phyloP scores from a whole-genome alignment of 2,888 invertebrate genomes.

The Rhyacophila evoluta region DNA sequence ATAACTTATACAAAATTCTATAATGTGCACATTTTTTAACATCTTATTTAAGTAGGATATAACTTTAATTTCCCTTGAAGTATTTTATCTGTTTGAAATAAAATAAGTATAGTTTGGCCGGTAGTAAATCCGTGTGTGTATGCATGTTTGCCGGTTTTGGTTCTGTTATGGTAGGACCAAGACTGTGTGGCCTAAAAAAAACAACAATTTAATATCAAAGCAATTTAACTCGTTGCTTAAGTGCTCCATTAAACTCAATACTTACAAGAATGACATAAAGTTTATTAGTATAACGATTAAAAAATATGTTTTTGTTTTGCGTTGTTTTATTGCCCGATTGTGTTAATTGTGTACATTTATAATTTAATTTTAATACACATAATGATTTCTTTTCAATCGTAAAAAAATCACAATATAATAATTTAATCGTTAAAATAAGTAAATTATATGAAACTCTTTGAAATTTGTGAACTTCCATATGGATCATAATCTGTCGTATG shows the following conservation, averaged over 20 bases:
- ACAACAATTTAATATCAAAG: slow-evolving; percentile 20
- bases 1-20: no score
- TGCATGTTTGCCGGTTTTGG: background rate
- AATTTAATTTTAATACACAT: background rate
- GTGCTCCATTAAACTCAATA: slow-evolving; percentile 24
- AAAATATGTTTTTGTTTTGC: slow-evolving; percentile 15
- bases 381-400: background rate
- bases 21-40: no score
- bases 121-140: background rate
- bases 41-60: no score
- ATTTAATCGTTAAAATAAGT: no score
- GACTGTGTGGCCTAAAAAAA: slow-evolving; percentile 18
- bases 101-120: no score
- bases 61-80: no score
- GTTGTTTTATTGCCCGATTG: background rate
- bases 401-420: no score
- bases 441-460: no score
- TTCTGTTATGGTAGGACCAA: background rate
- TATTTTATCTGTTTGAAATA: no score
- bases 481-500: no score
- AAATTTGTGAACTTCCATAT: no score
- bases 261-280: slow-evolving; percentile 24
- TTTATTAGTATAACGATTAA: background rate
- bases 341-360: background rate
- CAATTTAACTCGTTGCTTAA: slow-evolving; percentile 22